Percentiles rank a stretch among this genome's conserved stretches.
phyloP scores from a whole-genome alignment of 2,113 vertebrate genomes.

The Procavia capensis region DNA sequence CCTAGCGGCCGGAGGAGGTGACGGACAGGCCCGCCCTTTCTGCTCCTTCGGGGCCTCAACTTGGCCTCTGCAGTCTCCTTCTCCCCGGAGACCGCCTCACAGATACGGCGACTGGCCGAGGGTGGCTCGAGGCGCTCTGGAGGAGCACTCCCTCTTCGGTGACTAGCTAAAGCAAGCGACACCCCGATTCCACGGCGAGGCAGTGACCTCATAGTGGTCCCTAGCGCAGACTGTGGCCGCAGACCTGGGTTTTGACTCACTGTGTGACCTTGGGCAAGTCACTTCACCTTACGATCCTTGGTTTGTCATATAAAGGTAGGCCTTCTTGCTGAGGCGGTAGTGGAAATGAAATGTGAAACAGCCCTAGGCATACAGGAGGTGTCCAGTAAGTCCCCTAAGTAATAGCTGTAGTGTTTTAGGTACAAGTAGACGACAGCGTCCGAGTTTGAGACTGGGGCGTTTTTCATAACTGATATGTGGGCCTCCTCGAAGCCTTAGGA shows the following conservation, averaged over 20 bases:
- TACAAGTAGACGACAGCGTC: not conserved
- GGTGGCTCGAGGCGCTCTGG: not conserved
- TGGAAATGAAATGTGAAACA: not conserved
- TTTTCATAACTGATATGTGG: not conserved
- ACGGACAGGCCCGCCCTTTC: not conserved
- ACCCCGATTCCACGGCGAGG: not conserved
- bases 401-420: not conserved
- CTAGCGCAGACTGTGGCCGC: not conserved
- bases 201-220: not conserved
- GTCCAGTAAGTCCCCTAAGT: not conserved
- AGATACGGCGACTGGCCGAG: not conserved
- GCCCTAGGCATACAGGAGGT: not conserved
- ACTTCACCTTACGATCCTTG: not conserved
- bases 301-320: not conserved
- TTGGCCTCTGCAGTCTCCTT: not conserved
- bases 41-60: not conserved
- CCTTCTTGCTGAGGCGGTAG: not conserved
- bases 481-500: not conserved
- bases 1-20: not conserved
- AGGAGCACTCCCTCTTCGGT: not conserved
- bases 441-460: not conserved
- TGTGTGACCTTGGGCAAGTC: conserved; percentile 72
- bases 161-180: not conserved
- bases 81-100: not conserved
- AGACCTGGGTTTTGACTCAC: not conserved